Percentiles rank a stretch among this genome's conserved stretches.
Evolutionary conservation across 2,888 invertebrate genomes (phyloP).

Genomic region (Abscondita cerata): DNA sequence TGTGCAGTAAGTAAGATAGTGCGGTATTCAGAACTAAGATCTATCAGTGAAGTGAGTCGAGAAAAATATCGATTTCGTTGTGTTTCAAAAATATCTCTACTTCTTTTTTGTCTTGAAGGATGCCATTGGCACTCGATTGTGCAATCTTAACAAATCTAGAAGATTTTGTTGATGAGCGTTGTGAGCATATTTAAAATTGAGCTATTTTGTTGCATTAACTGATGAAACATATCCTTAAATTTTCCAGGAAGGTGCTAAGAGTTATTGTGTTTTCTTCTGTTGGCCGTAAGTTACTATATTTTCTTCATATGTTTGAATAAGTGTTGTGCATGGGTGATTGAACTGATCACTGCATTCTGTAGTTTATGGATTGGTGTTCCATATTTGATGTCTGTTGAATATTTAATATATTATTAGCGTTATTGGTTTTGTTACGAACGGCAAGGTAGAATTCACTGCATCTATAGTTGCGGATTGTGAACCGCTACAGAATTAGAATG

Average conservation of each 20-base stretch:
- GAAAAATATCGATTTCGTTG: neutral
- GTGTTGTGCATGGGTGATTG: neutral
- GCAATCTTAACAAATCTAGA: neutral
- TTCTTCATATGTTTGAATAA: neutral
- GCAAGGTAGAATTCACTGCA: neutral
- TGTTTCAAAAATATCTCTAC: neutral
- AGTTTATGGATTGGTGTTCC: neutral
- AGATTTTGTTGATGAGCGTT: conserved; percentile 1
- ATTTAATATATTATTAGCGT: neutral
- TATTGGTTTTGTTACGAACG: neutral
- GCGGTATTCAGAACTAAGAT: neutral
- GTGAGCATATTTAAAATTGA: neutral
- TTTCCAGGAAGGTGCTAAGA: neutral
- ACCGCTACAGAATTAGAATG: too few relatives aligned
- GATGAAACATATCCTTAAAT: neutral
- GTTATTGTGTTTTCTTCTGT: neutral
- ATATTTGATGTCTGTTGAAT: neutral
- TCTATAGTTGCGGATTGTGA: too few relatives aligned
- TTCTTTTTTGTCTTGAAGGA: neutral
- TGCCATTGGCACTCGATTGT: neutral
- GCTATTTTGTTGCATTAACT: neutral
- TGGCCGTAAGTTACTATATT: neutral
- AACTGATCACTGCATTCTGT: neutral
- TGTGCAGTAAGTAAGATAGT: neutral
- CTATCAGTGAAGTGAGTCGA: neutral